Percentiles rank a stretch among this genome's conserved stretches.
Conservation (phyloP, 2,797 vertebrate genomes). For the Fistularia tabacaria region DNA sequence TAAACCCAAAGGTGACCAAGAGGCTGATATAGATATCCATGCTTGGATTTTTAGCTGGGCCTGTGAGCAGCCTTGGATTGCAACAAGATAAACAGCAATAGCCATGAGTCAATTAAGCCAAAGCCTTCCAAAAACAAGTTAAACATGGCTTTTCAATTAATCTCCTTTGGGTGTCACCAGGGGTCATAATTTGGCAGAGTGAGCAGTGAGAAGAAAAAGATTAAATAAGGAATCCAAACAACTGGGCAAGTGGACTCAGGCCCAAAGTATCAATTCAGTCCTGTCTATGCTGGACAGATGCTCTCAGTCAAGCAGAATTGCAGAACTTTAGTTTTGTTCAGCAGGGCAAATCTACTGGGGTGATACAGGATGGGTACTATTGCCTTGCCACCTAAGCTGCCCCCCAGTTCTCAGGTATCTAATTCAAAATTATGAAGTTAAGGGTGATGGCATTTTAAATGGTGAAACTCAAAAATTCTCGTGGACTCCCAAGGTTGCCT, state of each 20-base stretch:
- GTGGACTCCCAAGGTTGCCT: no score
- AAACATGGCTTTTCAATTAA: conserved; percentile 68
- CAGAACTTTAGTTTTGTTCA: conserved; percentile 53
- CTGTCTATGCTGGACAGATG: conserved; percentile 52
- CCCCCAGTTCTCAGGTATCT: no score
- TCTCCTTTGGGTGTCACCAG: conserved; percentile 53
- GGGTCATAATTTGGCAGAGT: conserved; percentile 52
- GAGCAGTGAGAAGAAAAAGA: conserved; percentile 60
- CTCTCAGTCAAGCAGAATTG: conserved; percentile 44
- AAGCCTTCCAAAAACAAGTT: conserved; percentile 61
- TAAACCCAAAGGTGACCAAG: conserved; percentile 56
- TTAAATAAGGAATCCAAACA: conserved; percentile 53
- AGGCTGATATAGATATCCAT: conserved; percentile 60
- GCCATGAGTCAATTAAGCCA: conserved; percentile 69
- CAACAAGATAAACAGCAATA: conserved; percentile 60
- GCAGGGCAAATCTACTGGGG: neutral
- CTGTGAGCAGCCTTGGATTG: conserved; percentile 40
- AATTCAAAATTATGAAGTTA: no score
- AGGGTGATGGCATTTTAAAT: no score
- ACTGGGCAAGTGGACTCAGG: conserved; percentile 18
- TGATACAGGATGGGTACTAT: no score
- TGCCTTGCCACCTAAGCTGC: no score
- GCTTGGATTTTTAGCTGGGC: conserved; percentile 41
- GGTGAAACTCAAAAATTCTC: no score
- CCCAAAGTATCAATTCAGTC: conserved; percentile 36